A percentile compares a stretch with the other conserved stretches of the same genome.
These are phyloP conservation scores for Helarctos malayanus DNA, from an alignment of 2,797 vertebrate genomes.

Conservation along the genomic window DNA sequence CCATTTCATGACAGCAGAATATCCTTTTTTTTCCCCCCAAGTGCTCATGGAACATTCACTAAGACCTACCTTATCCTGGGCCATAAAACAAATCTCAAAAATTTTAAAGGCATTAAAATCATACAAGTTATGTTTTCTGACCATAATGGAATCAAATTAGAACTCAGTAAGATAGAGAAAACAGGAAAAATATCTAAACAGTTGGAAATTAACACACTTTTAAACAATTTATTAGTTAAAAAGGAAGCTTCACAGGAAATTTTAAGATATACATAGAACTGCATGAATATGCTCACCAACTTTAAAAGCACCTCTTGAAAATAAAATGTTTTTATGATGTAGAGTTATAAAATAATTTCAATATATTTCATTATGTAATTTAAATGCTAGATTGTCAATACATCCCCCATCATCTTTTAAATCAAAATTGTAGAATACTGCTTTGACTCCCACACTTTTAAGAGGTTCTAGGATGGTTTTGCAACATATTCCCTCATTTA, in stretches of 20 bases:
- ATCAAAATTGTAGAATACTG: background rate
- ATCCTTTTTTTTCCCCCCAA: background rate
- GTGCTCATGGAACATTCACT: background rate
- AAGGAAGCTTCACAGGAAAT: background rate
- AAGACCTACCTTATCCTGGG: background rate
- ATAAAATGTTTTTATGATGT: background rate
- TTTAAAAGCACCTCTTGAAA: background rate
- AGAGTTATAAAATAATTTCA: background rate
- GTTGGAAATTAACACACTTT: background rate
- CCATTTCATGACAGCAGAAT: background rate
- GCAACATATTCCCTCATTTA: background rate
- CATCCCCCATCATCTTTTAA: background rate
- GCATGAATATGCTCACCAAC: background rate
- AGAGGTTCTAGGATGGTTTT: background rate
- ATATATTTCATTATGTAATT: background rate
- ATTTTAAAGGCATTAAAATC: background rate
- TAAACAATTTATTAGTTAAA: background rate
- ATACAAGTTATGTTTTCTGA: background rate
- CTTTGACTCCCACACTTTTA: background rate
- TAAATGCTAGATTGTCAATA: background rate
- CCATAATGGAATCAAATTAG: conserved; percentile 8
- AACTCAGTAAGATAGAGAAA: background rate
- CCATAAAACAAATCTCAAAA: conserved; percentile 11
- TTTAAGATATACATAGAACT: background rate
- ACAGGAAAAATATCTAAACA: conserved; percentile 8